A percentile compares a stretch with the other conserved stretches of the same genome.
These are phyloP conservation scores for Myripristis jacobus DNA, from an alignment of 2,797 vertebrate genomes.

Conservation along the genomic window DNA sequence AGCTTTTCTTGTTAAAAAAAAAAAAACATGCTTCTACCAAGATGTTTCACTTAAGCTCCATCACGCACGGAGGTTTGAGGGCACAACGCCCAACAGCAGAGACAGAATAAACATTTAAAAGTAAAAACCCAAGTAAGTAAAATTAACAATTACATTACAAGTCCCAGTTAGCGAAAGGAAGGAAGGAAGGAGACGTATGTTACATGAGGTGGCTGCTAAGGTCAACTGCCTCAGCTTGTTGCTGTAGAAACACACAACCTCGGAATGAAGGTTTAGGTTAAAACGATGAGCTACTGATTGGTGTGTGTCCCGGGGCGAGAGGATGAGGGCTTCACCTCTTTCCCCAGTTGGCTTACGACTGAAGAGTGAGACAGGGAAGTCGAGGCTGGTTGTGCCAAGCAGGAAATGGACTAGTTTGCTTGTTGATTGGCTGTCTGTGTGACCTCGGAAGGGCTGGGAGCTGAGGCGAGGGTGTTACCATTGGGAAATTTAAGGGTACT, in stretches of 20 bases:
- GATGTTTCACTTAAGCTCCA: neutral
- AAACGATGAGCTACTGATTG: conserved; percentile 7
- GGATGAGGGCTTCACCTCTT: conserved; percentile 20
- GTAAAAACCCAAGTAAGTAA: conserved; percentile 12
- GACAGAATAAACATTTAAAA: neutral
- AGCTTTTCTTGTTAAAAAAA: too few species aligned
- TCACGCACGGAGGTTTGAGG: neutral
- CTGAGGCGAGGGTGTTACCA: conserved; percentile 42
- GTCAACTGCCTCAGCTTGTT: conserved; percentile 14
- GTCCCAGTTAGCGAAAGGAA: conserved; percentile 47
- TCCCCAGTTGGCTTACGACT: conserved; percentile 49
- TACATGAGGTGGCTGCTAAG: neutral
- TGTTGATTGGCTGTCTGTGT: conserved; percentile 41
- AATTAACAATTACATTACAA: conserved; percentile 49
- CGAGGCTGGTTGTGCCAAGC: conserved; percentile 44
- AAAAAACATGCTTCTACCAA: neutral
- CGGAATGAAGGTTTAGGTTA: conserved; percentile 28
- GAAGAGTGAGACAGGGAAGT: conserved; percentile 49
- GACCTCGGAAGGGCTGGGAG: conserved; percentile 51
- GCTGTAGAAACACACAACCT: conserved; percentile 23
- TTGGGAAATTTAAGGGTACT: conserved; percentile 41
- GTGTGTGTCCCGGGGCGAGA: conserved; percentile 31
- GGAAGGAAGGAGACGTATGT: conserved; percentile 30
- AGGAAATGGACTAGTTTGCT: conserved; percentile 38
- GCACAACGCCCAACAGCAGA: neutral